Conservation (phyloP, 2,113 vertebrate species). For the Poeciliopsis retropinna region DNA sequence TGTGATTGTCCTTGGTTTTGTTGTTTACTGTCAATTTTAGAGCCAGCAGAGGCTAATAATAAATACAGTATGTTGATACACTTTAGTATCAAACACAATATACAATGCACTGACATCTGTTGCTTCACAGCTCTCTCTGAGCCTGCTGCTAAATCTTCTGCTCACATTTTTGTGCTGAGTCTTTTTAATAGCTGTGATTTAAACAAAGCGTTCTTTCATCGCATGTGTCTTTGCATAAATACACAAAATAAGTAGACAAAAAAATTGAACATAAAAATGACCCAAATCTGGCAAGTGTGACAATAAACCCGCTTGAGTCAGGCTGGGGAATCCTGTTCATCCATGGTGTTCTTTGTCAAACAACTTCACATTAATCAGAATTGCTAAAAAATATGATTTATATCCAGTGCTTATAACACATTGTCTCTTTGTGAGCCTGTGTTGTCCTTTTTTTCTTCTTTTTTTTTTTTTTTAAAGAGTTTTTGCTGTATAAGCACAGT, state of each 20-base stretch:
- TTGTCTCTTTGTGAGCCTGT: constrained; percentile 85
- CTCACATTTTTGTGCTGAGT: constrained; percentile 69
- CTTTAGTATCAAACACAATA: constrained; percentile 87
- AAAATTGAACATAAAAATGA: constrained; percentile 77
- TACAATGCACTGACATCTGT: constrained; percentile 80
- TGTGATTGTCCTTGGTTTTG: constrained; percentile 88
- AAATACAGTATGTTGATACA: constrained; percentile 90
- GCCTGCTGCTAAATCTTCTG: constrained; percentile 81
- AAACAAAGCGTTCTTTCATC: constrained; percentile 96
- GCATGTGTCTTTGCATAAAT: constrained; percentile 98
- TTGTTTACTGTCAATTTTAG: constrained; percentile 89
- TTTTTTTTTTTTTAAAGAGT: constrained; percentile 63
- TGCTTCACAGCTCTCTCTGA: constrained; percentile 82
- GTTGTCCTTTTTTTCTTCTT: constrained; percentile 54
- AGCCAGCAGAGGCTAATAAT: constrained; percentile 96
- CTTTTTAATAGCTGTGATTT: constrained; percentile 87
- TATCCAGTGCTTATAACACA: constrained; percentile 99
- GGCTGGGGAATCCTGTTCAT: constrained; percentile 94
- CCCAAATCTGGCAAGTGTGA: constrained; percentile 94
- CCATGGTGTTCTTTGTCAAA: constrained; percentile 87
- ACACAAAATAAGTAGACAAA: constrained; percentile 95
- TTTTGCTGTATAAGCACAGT: constrained; percentile 90
- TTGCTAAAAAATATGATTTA: constrained; percentile 99
- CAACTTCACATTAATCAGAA: constrained; percentile 99
- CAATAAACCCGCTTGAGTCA: constrained; percentile 89